Percentiles rank a stretch among this genome's conserved stretches.
Evolutionary conservation across 2,113 vertebrate genomes (phyloP).

Genomic region (Pogona vitticeps): DNA sequence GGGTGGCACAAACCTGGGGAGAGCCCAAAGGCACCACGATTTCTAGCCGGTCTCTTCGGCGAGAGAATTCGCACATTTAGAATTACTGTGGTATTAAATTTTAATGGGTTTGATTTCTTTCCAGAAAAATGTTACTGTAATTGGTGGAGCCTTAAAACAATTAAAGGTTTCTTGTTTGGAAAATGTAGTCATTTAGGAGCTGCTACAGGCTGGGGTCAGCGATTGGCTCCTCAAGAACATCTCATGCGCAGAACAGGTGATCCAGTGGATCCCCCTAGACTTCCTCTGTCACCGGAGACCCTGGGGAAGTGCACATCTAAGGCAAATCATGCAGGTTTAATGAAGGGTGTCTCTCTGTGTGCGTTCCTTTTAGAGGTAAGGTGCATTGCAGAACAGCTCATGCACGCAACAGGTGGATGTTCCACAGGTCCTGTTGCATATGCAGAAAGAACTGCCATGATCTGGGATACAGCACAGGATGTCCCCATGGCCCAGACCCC

Average conservation of each 20-base stretch:
- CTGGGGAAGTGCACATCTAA: too few species aligned
- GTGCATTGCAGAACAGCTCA: too few species aligned
- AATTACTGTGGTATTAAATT: slow-evolving; percentile 35
- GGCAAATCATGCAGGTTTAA: too few species aligned
- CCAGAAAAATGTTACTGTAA: neutral
- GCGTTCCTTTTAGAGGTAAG: too few species aligned
- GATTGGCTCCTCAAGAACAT: too few species aligned
- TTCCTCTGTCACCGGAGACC: too few species aligned
- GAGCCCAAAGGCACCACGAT: slow-evolving; percentile 19
- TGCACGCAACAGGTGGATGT: too few species aligned
- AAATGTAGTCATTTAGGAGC: neutral
- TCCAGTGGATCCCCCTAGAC: too few species aligned
- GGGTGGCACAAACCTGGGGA: slow-evolving; percentile 39
- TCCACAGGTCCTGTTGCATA: too few species aligned
- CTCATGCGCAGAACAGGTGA: too few species aligned
- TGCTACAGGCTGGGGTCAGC: neutral
- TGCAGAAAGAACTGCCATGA: neutral
- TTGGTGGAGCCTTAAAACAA: slow-evolving; percentile 19
- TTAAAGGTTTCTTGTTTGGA: neutral
- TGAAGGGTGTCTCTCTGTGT: too few species aligned
- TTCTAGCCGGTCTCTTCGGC: neutral
- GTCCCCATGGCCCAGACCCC: slow-evolving; percentile 47
- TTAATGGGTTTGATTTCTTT: slow-evolving; percentile 17
- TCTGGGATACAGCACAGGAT: slow-evolving; percentile 20
- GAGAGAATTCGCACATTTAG: slow-evolving; percentile 29